phyloP scores from a whole-genome alignment of 2,113 vertebrate genomes.

The Amphiprion ocellaris region DNA sequence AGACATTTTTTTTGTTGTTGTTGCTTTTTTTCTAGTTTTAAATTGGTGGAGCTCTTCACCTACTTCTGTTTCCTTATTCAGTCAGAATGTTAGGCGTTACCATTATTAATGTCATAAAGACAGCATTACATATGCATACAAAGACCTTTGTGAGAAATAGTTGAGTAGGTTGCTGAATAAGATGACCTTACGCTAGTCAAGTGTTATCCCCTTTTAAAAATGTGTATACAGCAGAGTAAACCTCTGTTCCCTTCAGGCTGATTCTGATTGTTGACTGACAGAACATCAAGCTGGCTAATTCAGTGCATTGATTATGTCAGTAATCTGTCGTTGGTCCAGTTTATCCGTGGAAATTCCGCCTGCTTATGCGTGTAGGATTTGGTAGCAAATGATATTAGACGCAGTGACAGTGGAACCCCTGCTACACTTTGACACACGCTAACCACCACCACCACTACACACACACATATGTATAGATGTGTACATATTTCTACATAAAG shows the following conservation, averaged over 20 bases:
- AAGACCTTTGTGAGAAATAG: neutral
- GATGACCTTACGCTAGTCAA: too few species aligned
- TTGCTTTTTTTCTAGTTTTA: too few species aligned
- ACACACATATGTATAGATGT: neutral
- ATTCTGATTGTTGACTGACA: neutral
- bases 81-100: too few species aligned
- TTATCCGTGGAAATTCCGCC: neutral
- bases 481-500: neutral
- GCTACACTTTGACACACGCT: neutral
- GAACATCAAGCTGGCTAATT: conserved; percentile 16
- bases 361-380: neutral
- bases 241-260: neutral
- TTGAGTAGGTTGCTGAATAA: too few species aligned
- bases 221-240: neutral
- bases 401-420: neutral
- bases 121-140: too few species aligned
- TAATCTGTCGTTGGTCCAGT: conserved; percentile 1
- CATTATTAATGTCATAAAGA: too few species aligned
- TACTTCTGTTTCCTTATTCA: too few species aligned
- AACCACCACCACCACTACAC: neutral
- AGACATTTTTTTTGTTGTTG: too few species aligned
- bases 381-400: neutral
- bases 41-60: neutral
- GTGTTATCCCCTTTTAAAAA: too few species aligned
- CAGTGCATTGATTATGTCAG: conserved; percentile 1